phyloP scores from a whole-genome alignment of 2,113 vertebrate species.

The Gavialis gangeticus region DNA sequence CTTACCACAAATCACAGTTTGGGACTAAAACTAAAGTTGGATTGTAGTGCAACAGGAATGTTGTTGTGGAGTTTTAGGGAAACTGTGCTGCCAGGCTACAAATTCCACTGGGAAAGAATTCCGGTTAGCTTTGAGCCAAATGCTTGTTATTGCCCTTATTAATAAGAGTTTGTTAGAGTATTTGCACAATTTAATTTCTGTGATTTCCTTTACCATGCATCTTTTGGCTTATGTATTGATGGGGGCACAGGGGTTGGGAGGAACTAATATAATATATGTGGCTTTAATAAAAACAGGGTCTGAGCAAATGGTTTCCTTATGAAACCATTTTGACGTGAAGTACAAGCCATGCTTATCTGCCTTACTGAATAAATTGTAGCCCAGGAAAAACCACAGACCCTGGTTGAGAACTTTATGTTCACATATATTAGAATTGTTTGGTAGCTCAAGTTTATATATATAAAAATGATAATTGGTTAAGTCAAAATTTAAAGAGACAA shows the following conservation, averaged over 20 bases:
- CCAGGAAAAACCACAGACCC: background rate
- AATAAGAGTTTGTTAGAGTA: background rate
- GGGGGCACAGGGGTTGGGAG: background rate
- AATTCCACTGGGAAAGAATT: background rate
- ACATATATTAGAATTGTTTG: background rate
- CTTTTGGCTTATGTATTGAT: background rate
- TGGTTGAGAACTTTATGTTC: background rate
- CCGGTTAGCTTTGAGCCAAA: background rate
- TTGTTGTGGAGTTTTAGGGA: background rate
- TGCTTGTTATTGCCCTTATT: background rate
- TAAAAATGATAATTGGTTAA: background rate
- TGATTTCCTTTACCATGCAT: background rate
- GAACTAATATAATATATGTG: background rate
- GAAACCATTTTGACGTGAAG: background rate
- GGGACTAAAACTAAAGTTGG: background rate
- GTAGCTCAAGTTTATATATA: background rate
- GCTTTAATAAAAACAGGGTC: background rate
- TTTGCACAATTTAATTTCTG: background rate
- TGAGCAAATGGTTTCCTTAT: background rate
- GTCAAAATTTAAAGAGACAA: too few relatives aligned
- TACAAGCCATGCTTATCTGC: background rate
- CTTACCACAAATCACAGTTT: background rate
- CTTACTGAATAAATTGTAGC: conserved; percentile 21
- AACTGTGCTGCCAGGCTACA: fast-evolving
- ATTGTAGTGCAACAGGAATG: background rate